Percentiles rank a stretch among this genome's conserved stretches.
These are phyloP conservation scores for Scophthalmus maximus DNA, from an alignment of 2,113 vertebrate genomes.

Conservation along the genomic window DNA sequence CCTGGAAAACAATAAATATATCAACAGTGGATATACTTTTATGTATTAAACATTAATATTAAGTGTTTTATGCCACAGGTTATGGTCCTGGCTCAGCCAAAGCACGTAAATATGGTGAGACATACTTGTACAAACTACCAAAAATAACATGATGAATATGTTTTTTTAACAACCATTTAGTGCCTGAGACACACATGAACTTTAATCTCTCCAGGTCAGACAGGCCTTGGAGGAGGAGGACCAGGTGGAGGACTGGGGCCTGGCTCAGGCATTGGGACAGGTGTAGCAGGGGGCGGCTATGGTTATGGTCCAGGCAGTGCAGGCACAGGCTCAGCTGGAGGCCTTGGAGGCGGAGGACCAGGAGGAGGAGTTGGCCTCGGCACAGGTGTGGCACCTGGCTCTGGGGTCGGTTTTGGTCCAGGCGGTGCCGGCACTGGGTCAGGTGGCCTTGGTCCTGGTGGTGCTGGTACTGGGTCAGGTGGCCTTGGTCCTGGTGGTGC, in stretches of 20 bases:
- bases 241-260: slow-evolving; percentile 29
- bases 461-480: neutral
- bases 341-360: slow-evolving; percentile 48
- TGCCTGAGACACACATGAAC: neutral
- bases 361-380: slow-evolving; percentile 35
- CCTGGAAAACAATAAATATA: no score
- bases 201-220: slow-evolving; percentile 44
- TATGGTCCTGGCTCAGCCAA: slow-evolving; percentile 64
- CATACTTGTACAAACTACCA: neutral
- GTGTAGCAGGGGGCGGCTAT: slow-evolving; percentile 19
- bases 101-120: slow-evolving; percentile 71
- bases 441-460: slow-evolving; percentile 26
- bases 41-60: neutral
- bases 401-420: slow-evolving; percentile 49
- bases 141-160: neutral
- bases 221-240: slow-evolving; percentile 43
- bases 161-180: neutral
- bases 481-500: slow-evolving; percentile 15
- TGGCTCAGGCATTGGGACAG: slow-evolving; percentile 37
- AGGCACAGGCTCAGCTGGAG: slow-evolving; percentile 48
- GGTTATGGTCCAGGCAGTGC: slow-evolving; percentile 48
- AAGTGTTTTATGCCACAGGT: slow-evolving; percentile 43
- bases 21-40: neutral
- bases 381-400: slow-evolving; percentile 37
- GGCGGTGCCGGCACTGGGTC: slow-evolving; percentile 41